Percentiles rank a stretch among this genome's conserved stretches.
Evolutionary conservation across 2,888 invertebrate genomes (phyloP).

Genomic region (Lasioglossum malachurum): DNA sequence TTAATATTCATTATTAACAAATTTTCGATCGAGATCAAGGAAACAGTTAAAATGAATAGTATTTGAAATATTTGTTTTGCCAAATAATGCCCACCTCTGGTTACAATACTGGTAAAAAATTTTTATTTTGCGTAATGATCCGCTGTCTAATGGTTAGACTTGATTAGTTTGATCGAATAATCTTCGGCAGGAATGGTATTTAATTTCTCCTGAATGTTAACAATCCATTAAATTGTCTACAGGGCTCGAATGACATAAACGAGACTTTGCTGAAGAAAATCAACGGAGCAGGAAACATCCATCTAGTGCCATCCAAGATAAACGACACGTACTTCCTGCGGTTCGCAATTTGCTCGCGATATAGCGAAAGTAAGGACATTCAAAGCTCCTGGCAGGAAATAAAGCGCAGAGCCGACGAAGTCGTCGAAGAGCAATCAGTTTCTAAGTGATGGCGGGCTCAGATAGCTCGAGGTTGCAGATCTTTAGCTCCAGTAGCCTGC

Average conservation of each 20-base stretch:
- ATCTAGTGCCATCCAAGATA: conserved; percentile 96
- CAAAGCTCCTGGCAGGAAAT: conserved; percentile 95
- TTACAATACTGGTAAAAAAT: no score
- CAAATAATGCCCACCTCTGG: no score
- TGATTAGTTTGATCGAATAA: no score
- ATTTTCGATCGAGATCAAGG: no score
- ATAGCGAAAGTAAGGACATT: conserved; percentile 92
- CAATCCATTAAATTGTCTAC: conserved; percentile 9
- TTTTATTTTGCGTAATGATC: no score
- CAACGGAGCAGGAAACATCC: conserved; percentile 95
- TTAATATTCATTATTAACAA: no score
- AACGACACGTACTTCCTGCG: conserved; percentile 94
- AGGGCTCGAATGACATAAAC: conserved; percentile 92
- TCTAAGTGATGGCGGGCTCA: conserved; percentile 84
- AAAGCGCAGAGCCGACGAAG: conserved; percentile 90
- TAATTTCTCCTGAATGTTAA: neutral
- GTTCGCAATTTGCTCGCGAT: conserved; percentile 95
- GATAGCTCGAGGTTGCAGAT: conserved; percentile 80
- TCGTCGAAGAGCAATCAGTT: conserved; percentile 85
- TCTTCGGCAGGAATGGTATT: neutral
- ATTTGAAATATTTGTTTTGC: no score
- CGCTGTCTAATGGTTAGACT: no score
- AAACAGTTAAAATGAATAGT: no score
- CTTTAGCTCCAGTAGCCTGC: conserved; percentile 80
- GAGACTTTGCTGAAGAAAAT: conserved; percentile 93